phyloP scores from a whole-genome alignment of 1,140 invertebrate species.

The Pararge aegeria region DNA sequence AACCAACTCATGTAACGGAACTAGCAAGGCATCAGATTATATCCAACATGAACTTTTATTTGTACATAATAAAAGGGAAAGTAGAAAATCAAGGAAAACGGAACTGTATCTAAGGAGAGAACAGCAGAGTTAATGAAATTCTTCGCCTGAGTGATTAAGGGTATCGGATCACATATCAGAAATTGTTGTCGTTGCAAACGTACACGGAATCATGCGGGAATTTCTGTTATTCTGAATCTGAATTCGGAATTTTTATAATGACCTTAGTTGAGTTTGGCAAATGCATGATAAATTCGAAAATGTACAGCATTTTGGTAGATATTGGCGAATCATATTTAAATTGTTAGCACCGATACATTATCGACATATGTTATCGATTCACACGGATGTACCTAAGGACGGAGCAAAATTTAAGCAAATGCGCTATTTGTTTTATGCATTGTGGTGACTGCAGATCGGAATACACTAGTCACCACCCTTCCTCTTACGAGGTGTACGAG shows the following conservation, averaged over 20 bases:
- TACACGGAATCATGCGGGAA: background rate
- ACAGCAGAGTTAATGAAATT: constrained; percentile 23
- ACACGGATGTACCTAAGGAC: no score
- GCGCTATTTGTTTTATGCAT: no score
- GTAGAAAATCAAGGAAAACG: constrained; percentile 21
- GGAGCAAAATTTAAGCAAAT: no score
- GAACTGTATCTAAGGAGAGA: constrained; percentile 25
- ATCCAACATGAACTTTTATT: background rate
- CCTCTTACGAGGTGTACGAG: no score
- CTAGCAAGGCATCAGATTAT: background rate
- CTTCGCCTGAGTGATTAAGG: constrained; percentile 18
- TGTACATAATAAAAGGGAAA: constrained; percentile 11
- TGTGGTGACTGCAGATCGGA: no score
- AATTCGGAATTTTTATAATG: background rate
- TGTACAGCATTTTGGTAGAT: background rate
- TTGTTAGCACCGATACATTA: background rate
- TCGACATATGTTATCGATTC: no score
- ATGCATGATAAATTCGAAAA: constrained; percentile 4
- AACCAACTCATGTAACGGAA: background rate
- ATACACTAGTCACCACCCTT: no score
- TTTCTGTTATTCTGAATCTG: background rate
- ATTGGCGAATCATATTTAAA: background rate
- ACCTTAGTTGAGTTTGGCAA: background rate
- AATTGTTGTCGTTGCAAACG: constrained; percentile 12
- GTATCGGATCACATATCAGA: constrained; percentile 22